These are phyloP conservation scores for Mesaphorura yosii DNA, from an alignment of 1,140 invertebrate species.

Conservation along the genomic window DNA sequence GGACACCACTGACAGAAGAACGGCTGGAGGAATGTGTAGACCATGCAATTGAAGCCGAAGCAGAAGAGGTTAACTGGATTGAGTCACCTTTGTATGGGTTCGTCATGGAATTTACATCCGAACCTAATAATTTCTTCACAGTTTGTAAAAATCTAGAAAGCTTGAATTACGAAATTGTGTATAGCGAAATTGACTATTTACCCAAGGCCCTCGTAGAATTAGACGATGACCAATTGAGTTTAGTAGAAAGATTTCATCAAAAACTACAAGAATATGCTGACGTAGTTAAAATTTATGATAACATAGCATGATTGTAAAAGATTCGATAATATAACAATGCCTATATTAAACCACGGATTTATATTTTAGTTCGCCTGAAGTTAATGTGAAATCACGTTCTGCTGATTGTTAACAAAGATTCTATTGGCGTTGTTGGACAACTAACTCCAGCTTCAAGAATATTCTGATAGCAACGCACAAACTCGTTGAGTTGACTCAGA, in stretches of 20 bases:
- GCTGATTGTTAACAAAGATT: background rate
- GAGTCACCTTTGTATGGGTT: slow-evolving; percentile 14
- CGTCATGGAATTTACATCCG: slow-evolving; percentile 21
- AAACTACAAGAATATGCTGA: slow-evolving; percentile 40
- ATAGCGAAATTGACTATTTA: slow-evolving; percentile 39
- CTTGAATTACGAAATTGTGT: slow-evolving; percentile 39
- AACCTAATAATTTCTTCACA: slow-evolving; percentile 18
- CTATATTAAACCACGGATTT: background rate
- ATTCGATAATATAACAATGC: background rate
- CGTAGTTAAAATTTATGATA: slow-evolving; percentile 42
- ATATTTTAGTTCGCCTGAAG: background rate
- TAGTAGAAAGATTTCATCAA: slow-evolving; percentile 35
- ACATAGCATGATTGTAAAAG: slow-evolving; percentile 36
- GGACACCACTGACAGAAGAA: background rate
- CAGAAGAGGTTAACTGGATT: slow-evolving; percentile 17
- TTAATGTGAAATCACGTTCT: background rate
- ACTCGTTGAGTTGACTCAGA: no score
- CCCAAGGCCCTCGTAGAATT: slow-evolving; percentile 37
- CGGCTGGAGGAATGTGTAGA: slow-evolving; percentile 12
- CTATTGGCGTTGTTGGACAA: background rate
- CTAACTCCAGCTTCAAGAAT: no score
- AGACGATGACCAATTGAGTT: slow-evolving; percentile 37
- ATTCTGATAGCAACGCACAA: no score
- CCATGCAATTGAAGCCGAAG: slow-evolving; percentile 24
- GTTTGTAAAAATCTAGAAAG: slow-evolving; percentile 37